These are phyloP conservation scores for Anastrepha ludens DNA, from an alignment of 1,140 invertebrate genomes.

Conservation along the genomic window DNA sequence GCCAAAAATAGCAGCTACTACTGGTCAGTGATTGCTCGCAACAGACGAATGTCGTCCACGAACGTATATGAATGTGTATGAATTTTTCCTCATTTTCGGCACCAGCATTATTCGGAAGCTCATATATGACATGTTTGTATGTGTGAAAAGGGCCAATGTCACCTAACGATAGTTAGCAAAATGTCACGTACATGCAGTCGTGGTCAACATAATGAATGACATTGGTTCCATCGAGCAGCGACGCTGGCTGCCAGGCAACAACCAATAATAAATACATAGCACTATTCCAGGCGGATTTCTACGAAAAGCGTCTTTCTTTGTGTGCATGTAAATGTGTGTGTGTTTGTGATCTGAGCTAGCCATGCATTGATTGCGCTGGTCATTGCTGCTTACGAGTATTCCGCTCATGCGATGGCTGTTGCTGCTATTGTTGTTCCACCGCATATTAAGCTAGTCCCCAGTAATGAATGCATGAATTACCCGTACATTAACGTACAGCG, in stretches of 20 bases:
- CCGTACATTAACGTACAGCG: background rate
- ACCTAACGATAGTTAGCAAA: constrained; percentile 50
- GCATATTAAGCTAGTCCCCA: constrained; percentile 17
- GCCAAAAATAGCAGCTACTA: background rate
- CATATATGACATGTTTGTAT: background rate
- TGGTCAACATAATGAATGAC: constrained; percentile 45
- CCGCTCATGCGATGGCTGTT: background rate
- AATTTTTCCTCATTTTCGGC: constrained; percentile 40
- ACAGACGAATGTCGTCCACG: background rate
- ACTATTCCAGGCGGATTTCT: background rate
- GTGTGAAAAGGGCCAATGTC: constrained; percentile 1
- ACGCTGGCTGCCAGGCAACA: background rate
- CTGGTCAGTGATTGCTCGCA: constrained; percentile 33
- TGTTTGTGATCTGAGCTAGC: background rate
- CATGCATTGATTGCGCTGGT: background rate
- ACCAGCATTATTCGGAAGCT: constrained; percentile 9
- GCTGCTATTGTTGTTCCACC: background rate
- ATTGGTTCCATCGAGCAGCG: background rate
- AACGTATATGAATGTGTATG: constrained; percentile 39
- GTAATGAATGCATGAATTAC: constrained; percentile 45
- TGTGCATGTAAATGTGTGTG: background rate
- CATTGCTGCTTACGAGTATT: background rate
- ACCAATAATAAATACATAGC: background rate
- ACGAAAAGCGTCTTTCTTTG: too few relatives aligned
- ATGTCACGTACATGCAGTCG: constrained; percentile 46